Base-by-base conservation (phyloP, 2,888 invertebrate genomes). In the Plebejus melissa region DNA sequence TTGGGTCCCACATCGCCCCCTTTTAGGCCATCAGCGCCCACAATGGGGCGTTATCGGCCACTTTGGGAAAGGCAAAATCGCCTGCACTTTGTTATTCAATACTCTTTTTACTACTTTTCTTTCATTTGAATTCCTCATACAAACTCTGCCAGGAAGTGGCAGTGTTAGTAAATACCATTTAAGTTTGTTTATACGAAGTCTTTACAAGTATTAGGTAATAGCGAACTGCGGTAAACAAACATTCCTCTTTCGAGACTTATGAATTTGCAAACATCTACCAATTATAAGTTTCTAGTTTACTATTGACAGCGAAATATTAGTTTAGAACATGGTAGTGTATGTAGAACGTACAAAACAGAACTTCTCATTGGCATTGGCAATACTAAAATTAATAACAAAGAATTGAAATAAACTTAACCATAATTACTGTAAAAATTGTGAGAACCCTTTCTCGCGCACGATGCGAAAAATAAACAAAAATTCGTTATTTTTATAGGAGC, bases 251-350 rank as follows among this genome's bases (percentile, higher is more conserved):
- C 65, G 32, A 65, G 65, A 65, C 65, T 11, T 60, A 60, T 65
- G 65, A 16, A 32, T 65, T 65, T 36, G 13, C 65, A 32, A 65
- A 65, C 65, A 65, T 36, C 36, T 28, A 65, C 65, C 65, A 65
- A 65, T 65, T 65, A 65, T 32, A 65, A 65, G 32, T 65, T 65
- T 65, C 5, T 13, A 65, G 65, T 32, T 32, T 32, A 16, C 32
- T 65, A 65, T 65, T 65, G 65, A 65, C 32, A 65, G 65, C 65
- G 36, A 32, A 65, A 65, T 65, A 65, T 65, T 65, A 65, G 65
- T 36, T 36, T 28, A 60, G 13, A 36, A 65, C 32, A 5, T 13
- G 60, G 22, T 60, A 28, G 16, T n/a, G 32, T 32, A 11, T 65
- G 32, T 65, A 65, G 65, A 11, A 65, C 16, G 6, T 13, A 36